Evolutionary conservation across 2,113 vertebrate genomes (phyloP), one percentile per base, ranked within the genome.

Genomic region (Marmota monax): DNA sequence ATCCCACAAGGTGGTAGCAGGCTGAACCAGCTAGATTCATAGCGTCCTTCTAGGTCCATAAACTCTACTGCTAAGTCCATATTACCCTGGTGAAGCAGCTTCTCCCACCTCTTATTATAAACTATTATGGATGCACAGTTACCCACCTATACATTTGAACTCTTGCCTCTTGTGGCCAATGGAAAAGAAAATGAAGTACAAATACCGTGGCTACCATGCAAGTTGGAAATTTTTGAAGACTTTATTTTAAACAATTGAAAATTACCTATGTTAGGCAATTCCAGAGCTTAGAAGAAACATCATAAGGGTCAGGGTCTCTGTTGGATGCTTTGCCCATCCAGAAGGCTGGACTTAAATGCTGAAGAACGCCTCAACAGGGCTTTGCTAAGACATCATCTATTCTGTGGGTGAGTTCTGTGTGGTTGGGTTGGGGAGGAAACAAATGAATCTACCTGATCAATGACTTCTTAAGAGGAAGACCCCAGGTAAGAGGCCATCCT

Each of bases 181-280:
- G 95, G 34, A 73, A 90, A 94, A 78, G 37, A 48, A 96, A 78
- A 74, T 13, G 22, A 86, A 84, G 39, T 73, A 61, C 39, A 89
- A 56, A 84, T 56, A 95, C 77, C 2, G 2, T 48, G 72, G 53
- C 58, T 90, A 88, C 58, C 14, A 78, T 11, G n/a, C 88, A 96
- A 70, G 45, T 84, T 2, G 4, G 53, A 73, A 92, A 88, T 63
- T 80, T 76, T 39, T 87, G 29, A 67, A 94, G 53, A 39, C 90
- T 96, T 53, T 85, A 65, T 90, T 94, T 88, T 42, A 72, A 93
- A 58, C 69, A 18, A 92, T 29, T 93, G 87, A 87, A 92, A 95
- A 56, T n/a, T 39, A 23, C n/a, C 80, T 27, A 25, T 93, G 37
- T 11, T 34, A 94, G 76, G 56, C 51, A 84, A 89, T 88, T 80